Conservation (phyloP, 2,888 invertebrate species). For the Platycnemis pennipes region DNA sequence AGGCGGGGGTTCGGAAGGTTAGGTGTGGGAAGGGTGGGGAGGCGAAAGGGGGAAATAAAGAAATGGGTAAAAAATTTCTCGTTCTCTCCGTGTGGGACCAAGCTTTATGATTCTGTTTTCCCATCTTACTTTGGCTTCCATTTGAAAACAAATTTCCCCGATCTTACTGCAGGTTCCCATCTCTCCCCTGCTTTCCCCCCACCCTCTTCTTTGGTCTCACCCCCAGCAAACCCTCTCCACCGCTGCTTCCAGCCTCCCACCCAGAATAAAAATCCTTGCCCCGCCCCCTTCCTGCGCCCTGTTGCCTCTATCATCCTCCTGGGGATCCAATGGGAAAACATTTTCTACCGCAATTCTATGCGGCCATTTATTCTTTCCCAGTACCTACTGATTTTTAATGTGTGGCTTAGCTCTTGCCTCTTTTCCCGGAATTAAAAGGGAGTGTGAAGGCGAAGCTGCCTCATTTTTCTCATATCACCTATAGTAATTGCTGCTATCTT, state of each 20-base stretch:
- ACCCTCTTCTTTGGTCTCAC: neutral
- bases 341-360: neutral
- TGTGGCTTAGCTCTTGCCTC: neutral
- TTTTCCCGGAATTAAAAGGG: neutral
- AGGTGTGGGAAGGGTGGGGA: neutral
- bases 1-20: neutral
- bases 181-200: neutral
- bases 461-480: too few species aligned
- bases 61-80: neutral
- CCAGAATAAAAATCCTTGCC: neutral
- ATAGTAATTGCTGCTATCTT: too few species aligned
- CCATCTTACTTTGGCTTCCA: slow-evolving; percentile 64
- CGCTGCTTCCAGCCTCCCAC: neutral
- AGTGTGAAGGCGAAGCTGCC: neutral
- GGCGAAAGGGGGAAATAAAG: neutral
- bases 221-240: neutral
- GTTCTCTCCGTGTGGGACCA: neutral
- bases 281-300: neutral
- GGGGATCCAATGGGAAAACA: neutral
- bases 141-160: slow-evolving; percentile 61
- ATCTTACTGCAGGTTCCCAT: slow-evolving; percentile 6
- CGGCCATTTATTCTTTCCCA: neutral
- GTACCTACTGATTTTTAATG: neutral
- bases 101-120: slow-evolving; percentile 67
- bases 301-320: neutral